Percentiles rank a stretch among this genome's conserved stretches.
These are phyloP conservation scores for Rapana venosa DNA, from an alignment of 2,888 invertebrate genomes.

Conservation along the genomic window DNA sequence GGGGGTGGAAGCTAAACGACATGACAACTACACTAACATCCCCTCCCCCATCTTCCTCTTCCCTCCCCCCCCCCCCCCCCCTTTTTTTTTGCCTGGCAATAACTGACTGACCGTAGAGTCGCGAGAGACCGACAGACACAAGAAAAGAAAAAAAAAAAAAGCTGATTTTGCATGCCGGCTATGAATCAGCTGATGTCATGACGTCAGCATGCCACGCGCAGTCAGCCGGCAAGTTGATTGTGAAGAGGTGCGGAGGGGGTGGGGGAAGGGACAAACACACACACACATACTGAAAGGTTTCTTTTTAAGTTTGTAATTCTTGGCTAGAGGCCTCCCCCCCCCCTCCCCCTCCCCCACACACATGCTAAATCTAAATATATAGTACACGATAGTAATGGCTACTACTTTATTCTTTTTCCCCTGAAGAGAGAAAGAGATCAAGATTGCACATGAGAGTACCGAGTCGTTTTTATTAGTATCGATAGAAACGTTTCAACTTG, in stretches of 20 bases:
- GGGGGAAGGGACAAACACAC: not conserved
- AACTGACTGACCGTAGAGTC: no score
- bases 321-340: not conserved
- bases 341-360: not conserved
- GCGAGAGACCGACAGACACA: not conserved
- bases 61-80: not conserved
- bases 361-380: not conserved
- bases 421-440: no score
- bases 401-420: no score
- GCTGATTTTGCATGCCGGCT: not conserved
- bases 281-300: not conserved
- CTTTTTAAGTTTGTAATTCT: no score
- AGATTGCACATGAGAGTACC: no score
- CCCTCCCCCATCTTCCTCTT: not conserved
- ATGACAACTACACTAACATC: not conserved
- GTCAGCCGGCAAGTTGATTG: not conserved
- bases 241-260: not conserved
- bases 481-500: no score
- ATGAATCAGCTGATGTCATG: constrained; percentile 21
- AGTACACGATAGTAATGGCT: no score
- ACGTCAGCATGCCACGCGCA: constrained; percentile 11
- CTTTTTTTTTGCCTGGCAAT: no score
- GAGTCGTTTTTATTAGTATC: no score
- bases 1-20: no score
- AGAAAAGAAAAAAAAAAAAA: not conserved